Conservation (phyloP, 2,113 vertebrate genomes). For the Syngnathoides biaculeatus region DNA sequence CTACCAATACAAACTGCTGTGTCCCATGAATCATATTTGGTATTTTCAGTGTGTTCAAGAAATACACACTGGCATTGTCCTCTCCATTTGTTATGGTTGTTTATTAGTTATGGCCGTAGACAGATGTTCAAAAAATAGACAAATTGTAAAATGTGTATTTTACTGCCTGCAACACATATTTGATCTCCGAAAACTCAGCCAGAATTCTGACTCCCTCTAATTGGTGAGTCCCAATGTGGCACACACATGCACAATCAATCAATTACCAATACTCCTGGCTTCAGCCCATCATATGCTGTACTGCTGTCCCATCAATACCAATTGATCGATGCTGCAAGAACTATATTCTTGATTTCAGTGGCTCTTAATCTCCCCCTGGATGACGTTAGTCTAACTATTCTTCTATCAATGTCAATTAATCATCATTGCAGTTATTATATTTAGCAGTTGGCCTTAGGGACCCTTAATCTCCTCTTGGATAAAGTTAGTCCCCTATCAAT, state of each 20-base stretch:
- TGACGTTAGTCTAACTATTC: neutral
- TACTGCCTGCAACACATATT: neutral
- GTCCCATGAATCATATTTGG: neutral
- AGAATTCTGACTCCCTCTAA: neutral
- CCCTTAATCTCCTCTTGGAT: neutral
- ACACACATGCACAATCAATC: neutral
- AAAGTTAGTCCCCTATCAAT: neutral
- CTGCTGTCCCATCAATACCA: neutral
- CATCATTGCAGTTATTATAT: neutral
- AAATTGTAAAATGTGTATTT: neutral
- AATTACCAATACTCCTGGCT: neutral
- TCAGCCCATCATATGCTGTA: neutral
- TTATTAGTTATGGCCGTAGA: too few relatives aligned
- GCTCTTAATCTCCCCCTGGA: neutral
- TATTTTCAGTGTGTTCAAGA: neutral
- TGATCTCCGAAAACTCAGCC: too few relatives aligned
- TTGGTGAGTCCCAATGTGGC: neutral
- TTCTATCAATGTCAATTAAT: neutral
- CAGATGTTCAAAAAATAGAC: too few relatives aligned
- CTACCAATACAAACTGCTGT: neutral
- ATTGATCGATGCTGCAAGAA: neutral
- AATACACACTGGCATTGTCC: too few relatives aligned
- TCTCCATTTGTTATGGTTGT: too few relatives aligned
- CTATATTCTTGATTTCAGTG: neutral
- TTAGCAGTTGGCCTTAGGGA: too few relatives aligned